Evolutionary conservation across 1,140 invertebrate species (phyloP), one percentile per base, ranked within the genome.

Genomic region (Zaprionus camerounensis): DNA sequence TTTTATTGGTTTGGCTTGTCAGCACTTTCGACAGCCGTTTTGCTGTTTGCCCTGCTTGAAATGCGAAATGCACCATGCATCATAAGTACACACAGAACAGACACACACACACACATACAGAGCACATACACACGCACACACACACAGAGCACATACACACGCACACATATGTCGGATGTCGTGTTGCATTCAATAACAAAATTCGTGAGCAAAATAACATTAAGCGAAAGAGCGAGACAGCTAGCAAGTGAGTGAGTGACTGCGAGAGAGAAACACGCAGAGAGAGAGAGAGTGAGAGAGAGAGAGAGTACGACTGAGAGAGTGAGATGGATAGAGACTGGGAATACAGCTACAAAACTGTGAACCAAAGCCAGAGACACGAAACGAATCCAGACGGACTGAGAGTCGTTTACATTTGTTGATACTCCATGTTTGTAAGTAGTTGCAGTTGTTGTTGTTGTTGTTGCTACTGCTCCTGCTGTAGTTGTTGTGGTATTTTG

Each of bases 191-290:
- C 56, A 62, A 79, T 67, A 84, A 68, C 49, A 76, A 65, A 68
- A 73, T 81, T 71, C 69, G 61, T 67, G 71, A 80, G 68, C 62
- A 70, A 73, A 78, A 76, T 74, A 83, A 72, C 63, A 71, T 82
- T 67, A 75, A 61, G 71, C 44, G 57, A 53, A 0, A 44, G 44
- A 28, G n/a, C 41, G 26, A 68, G 56, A 46, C 55, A 70, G 58
- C 36, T 17, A n/a, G n/a, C n/a, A 17, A 73, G 57, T 34, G 26
- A 71, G 41, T 34, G 51, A 62, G 15, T 44, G 9, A 62, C 28
- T 31, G 28, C 6, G 28, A 31, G 28, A 31, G 7, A 9, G 28
- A 28, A 28, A 28, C 28, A 28, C 1, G 28, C 4, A 44, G 36
- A 22, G 22, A 55, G 20, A 68, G 56, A 65, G 59, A 70, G 38